Base-by-base conservation (phyloP, 2,888 invertebrate species). In the Leptothorax acervorum region DNA sequence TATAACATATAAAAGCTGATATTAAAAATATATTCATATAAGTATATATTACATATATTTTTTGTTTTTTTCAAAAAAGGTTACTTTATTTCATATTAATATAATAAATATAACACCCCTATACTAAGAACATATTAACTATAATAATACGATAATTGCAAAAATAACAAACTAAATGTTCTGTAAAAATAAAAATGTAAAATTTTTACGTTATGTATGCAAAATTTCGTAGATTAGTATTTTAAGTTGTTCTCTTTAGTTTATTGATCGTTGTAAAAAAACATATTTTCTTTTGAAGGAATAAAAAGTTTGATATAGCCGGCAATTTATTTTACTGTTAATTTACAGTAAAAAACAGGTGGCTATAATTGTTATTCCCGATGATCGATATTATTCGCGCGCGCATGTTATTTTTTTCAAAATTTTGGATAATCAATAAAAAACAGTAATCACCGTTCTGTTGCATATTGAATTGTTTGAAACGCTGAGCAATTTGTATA, bases 391-490 rank as follows among this genome's bases (percentile, higher is more conserved):
- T 39, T 42, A 78, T 68, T 39, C 23, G n/a, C n/a, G n/a, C 31
- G 55, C 9, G n/a, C n/a, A 35, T 31, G 15, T n/a, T 55, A 55
- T 68, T 68, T 65, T 78, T 78, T 51, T 75, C 23, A 78, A 55
- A 78, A 53, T 78, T 66, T 78, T 55, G 12, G 1, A 42, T 68
- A 31, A 65, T 76, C 45, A 66, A 76, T 51, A 65, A 53, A 51
- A 76, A 28, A 31, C 5, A 31, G 11, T 18, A 66, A 78, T 28
- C 4, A 5, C 6, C 3, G 3, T 45, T 75, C 4, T 31, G 31
- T 31, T 39, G 12, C 23, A 15, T 28, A 31, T 48, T 48, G 18
- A 66, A 53, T 53, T 53, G 8, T 39, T 23, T 53, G 3, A 12
- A 39, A 66, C 18, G 1, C n/a, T 35, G 12, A 70, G 28, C 9